Base-by-base conservation (phyloP, 2,797 vertebrate species). In the Alectoris magna region DNA sequence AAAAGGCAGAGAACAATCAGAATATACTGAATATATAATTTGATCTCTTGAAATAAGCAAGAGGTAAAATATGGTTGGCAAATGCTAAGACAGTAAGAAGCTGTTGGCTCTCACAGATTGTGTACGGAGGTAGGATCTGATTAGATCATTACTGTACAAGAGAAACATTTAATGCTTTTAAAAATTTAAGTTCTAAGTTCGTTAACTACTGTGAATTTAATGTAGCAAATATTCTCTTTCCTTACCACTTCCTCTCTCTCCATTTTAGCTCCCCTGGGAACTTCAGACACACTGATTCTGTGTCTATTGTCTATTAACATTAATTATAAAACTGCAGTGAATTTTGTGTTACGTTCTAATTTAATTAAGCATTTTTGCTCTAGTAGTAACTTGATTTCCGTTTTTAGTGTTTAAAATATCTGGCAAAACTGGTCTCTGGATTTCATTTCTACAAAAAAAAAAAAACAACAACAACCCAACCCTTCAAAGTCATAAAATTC, bases 341-440 rank as follows among this genome's bases (percentile, higher is more conserved):
- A 80, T 94, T 87, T 95, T 95, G 81, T 94, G 51, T 91, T 96
- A 79, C 49, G 69, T 84, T 94, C 73, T 94, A 96, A 97, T 93
- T 93, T 93, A 95, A 96, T 96, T 95, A 88, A 91, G 92, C 46
- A 41, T 67, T 92, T 96, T 67, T 13, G 60, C 56, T 96, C 94
- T 84, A 89, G 76, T 75, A 73, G 79, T 77, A 41, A 48, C 70
- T 93, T 90, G 36, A 53, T 94, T 94, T 94, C 90, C 2, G 39
- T 77, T 84, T 56, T 36, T 46, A 23, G 58, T 43, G 29, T 92
- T 90, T 75, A 16, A 91, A 51, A 49, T 70, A 46, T 68, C 31
- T 73, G 74, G 91, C 19, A 73, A 70, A 97, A 58, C 38, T 88
- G 69, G 36, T 77, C n/a, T 90, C 43, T 18, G 48, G 72, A 51